phyloP scores from a whole-genome alignment of 2,888 invertebrate genomes.

The Melieria picta region DNA sequence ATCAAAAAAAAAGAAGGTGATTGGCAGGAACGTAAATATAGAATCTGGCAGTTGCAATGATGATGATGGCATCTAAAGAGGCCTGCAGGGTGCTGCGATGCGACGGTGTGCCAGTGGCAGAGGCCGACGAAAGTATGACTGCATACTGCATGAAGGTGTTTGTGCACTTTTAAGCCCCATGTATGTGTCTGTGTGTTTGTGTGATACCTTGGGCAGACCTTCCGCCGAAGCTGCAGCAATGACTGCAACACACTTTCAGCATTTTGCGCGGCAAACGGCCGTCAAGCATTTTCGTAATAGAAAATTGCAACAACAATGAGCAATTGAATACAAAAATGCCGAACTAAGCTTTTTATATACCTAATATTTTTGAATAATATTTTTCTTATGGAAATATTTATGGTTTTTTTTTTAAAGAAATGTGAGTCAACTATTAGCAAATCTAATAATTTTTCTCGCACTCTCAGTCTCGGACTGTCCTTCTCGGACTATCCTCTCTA shows the following conservation, averaged over 20 bases:
- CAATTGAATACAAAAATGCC: too few species aligned
- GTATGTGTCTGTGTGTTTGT: not conserved
- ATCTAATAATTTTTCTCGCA: too few species aligned
- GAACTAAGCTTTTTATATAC: too few species aligned
- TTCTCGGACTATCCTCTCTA: too few species aligned
- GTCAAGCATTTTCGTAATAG: too few species aligned
- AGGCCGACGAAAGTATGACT: not conserved
- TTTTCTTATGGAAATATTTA: too few species aligned
- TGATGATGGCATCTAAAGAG: not conserved
- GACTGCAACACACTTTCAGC: not conserved
- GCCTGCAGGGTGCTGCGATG: not conserved
- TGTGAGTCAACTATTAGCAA: too few species aligned
- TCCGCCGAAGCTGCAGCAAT: not conserved
- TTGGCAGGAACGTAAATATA: constrained; percentile 20
- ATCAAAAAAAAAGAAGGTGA: constrained; percentile 24
- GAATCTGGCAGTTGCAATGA: constrained; percentile 15
- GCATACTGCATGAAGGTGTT: not conserved
- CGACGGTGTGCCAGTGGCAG: too few species aligned
- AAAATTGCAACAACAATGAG: too few species aligned
- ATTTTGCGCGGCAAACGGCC: not conserved
- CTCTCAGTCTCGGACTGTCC: too few species aligned
- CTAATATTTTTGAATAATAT: too few species aligned
- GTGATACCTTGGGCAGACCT: not conserved
- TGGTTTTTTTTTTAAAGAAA: too few species aligned
- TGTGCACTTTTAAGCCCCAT: not conserved